A percentile compares a stretch with the other conserved stretches of the same genome.
These are phyloP conservation scores for Junco hyemalis DNA, from an alignment of 2,113 vertebrate species.

Conservation along the genomic window DNA sequence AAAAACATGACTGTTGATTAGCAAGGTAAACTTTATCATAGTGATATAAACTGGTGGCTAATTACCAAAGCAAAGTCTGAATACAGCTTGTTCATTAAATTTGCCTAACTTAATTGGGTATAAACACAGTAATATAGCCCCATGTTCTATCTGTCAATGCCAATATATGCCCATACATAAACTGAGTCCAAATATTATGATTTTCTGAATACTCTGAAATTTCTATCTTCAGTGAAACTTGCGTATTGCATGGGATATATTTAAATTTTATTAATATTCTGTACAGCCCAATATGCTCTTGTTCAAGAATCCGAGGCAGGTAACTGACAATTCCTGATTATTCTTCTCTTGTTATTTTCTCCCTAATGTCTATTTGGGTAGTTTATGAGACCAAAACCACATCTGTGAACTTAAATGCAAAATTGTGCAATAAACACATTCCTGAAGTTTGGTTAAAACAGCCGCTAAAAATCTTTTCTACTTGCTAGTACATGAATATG, in stretches of 20 bases:
- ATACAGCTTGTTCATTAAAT: neutral
- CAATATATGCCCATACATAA: neutral
- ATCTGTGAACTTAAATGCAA: neutral
- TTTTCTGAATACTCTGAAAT: neutral
- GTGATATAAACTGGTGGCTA: neutral
- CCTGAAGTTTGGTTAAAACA: neutral
- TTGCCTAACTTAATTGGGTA: neutral
- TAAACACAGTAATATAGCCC: neutral
- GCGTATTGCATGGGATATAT: rapidly evolving
- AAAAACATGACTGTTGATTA: neutral
- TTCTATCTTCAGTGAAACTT: neutral
- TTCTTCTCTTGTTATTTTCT: neutral
- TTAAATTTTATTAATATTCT: neutral
- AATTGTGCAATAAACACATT: neutral
- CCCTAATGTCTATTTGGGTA: neutral
- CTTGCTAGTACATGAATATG: neutral
- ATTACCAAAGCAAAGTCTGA: neutral
- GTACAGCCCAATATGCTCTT: neutral
- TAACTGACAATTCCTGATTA: neutral
- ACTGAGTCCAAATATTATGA: rapidly evolving
- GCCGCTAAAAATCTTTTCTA: neutral
- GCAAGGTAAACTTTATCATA: neutral
- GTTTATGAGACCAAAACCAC: neutral
- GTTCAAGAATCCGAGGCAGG: neutral
- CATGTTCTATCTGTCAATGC: neutral